Conservation (phyloP, 2,797 vertebrate species). For the Etheostoma perlongum region DNA sequence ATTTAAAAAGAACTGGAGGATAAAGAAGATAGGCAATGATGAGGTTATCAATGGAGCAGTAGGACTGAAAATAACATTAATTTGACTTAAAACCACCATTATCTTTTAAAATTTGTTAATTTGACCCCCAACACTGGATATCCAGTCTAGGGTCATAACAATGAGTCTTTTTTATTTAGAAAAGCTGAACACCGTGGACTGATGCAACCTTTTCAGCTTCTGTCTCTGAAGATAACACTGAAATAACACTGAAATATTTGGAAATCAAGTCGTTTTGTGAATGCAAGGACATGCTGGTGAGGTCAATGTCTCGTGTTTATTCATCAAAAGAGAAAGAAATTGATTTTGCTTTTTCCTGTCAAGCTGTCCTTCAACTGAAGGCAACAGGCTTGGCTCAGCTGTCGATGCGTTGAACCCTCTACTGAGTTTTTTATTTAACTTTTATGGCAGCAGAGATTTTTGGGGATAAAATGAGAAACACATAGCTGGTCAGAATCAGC, state of each 20-base stretch:
- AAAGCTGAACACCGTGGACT: conserved; percentile 11
- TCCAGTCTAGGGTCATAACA: not conserved
- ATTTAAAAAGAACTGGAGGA: conserved; percentile 10
- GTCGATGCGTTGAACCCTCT: not conserved
- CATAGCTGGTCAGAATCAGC: not conserved
- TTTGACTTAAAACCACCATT: not conserved
- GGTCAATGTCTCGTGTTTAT: conserved; percentile 26
- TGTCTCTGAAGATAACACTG: not conserved
- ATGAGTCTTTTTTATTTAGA: not conserved
- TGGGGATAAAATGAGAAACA: not conserved
- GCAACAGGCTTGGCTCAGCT: conserved; percentile 42
- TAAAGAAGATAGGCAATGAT: too few species aligned
- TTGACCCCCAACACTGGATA: not conserved
- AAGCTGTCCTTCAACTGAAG: conserved; percentile 27
- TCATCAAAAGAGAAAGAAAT: conserved; percentile 15
- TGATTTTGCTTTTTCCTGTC: not conserved
- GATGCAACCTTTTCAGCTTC: not conserved
- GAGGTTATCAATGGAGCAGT: not conserved
- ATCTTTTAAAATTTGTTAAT: not conserved
- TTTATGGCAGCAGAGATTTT: conserved; percentile 17
- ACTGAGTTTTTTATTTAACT: not conserved
- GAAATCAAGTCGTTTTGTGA: conserved; percentile 8
- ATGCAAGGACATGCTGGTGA: conserved; percentile 8
- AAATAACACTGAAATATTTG: conserved; percentile 1
- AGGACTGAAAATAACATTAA: not conserved